A percentile compares a stretch with the other conserved stretches of the same genome.
These are phyloP conservation scores for Poecilia picta DNA, from an alignment of 2,797 vertebrate species.

Conservation along the genomic window DNA sequence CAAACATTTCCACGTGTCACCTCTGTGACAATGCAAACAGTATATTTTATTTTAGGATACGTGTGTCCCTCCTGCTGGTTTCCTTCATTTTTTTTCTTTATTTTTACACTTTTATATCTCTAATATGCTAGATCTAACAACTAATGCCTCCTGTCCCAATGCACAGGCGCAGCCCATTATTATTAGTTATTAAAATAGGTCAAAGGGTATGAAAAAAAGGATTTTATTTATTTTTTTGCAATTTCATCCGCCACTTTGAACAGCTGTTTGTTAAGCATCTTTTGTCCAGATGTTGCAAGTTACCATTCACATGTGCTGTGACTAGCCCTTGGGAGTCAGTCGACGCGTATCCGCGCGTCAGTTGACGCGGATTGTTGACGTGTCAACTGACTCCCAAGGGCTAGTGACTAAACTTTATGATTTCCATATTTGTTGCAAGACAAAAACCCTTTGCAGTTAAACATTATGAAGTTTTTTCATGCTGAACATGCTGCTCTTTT, in stretches of 20 bases:
- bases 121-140: neutral
- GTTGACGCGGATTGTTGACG: no score
- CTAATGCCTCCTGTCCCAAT: neutral
- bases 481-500: neutral
- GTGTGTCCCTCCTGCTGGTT: constrained; percentile 15
- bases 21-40: constrained; percentile 36
- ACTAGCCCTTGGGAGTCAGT: no score
- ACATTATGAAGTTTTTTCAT: constrained; percentile 11
- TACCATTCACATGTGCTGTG: constrained; percentile 27
- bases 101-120: constrained; percentile 7
- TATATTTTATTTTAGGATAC: constrained; percentile 24
- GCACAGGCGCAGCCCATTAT: constrained; percentile 1
- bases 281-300: constrained; percentile 2
- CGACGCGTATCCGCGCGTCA: no score
- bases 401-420: constrained; percentile 27
- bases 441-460: neutral
- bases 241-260: neutral
- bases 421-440: constrained; percentile 15
- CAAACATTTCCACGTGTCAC: constrained; percentile 53
- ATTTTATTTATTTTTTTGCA: neutral
- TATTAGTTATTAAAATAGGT: neutral
- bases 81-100: neutral
- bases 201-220: neutral
- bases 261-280: neutral
- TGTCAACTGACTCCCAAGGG: no score